Conservation (phyloP, 2,888 invertebrate species). For the Camponotus fellah region DNA sequence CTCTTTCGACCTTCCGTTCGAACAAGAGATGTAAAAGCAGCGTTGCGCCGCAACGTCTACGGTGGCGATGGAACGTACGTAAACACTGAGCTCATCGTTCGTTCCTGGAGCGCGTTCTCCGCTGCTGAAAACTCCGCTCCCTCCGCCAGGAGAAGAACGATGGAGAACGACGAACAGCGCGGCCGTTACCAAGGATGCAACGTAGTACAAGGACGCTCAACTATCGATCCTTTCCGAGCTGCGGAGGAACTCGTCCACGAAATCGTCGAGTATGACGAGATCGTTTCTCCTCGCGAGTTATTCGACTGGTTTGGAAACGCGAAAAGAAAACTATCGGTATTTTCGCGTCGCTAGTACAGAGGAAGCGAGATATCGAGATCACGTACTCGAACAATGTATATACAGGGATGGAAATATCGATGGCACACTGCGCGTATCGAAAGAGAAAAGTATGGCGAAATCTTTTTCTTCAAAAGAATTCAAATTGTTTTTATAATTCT, state of each 20-base stretch:
- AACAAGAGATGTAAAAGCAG: conserved; percentile 62
- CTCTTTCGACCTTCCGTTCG: conserved; percentile 76
- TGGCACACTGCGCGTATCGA: neutral
- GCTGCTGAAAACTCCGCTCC: conserved; percentile 31
- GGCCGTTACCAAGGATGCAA: conserved; percentile 53
- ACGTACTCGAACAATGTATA: neutral
- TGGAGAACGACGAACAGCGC: conserved; percentile 39
- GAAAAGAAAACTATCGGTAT: neutral
- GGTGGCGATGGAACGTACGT: conserved; percentile 66
- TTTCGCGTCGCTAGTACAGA: conserved; percentile 14
- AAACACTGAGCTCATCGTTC: conserved; percentile 67
- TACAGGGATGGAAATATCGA: neutral
- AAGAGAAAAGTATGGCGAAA: neutral
- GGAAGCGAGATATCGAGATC: neutral
- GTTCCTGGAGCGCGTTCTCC: conserved; percentile 49
- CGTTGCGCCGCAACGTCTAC: conserved; percentile 65
- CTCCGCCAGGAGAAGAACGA: neutral
- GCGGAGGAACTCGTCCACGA: conserved; percentile 32
- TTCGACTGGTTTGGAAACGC: conserved; percentile 13
- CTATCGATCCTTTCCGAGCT: conserved; percentile 47
- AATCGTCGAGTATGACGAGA: conserved; percentile 54
- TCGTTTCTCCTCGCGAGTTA: conserved; percentile 15
- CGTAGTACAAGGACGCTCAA: conserved; percentile 42
- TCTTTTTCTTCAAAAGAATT: neutral
- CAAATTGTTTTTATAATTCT: neutral